Base-by-base conservation (phyloP, 1,140 invertebrate genomes). In the Lepidurus arcticus region DNA sequence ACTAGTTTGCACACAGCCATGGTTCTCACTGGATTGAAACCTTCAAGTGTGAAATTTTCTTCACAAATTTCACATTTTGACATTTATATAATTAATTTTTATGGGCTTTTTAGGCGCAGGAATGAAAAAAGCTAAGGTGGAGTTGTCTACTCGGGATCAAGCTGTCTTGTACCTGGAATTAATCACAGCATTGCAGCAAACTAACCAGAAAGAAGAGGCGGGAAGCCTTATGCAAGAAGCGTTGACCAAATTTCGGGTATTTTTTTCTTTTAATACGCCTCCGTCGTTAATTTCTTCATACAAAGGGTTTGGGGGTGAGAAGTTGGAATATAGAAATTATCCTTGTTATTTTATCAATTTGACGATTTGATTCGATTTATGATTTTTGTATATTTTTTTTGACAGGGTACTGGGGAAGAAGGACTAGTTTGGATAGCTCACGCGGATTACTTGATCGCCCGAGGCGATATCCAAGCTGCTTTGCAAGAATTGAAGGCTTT, bases 81-180 rank as follows among this genome's bases (percentile, higher is more conserved):
- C 2, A 34, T 3, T 34, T 34, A 4, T 3, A 4, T 34, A 2
- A 3, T 4, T 34, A 3, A 34, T 34, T 2, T 34, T 81, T 81
- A 85, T 80, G 85, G 75, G 75, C 80, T 82, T 80, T 82, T 87
- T 83, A 80, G 85, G 80, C 44, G 77, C 79, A 13, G 73, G 44
- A 79, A 77, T 21, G 53, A 80, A 75, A 76, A 82, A 78, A 78
- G 83, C 80, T 79, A 82, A 77, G 79, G 79, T 78, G 34, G 84
- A 91, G 81, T 86, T 93, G 43, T 88, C 89, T 80, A 86, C 91
- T 10, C 90, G 91, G 10, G 95, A 98, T 83, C 90, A 92, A 83
- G 92, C 94, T 1, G 92, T 92, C 3, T 88, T 98, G 44, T 97
- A 92, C 84, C 86, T 97, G 43, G 94, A 98, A 85, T 85, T 98